Base-by-base conservation (phyloP, 2,113 vertebrate genomes). In the Calidris pugnax region DNA sequence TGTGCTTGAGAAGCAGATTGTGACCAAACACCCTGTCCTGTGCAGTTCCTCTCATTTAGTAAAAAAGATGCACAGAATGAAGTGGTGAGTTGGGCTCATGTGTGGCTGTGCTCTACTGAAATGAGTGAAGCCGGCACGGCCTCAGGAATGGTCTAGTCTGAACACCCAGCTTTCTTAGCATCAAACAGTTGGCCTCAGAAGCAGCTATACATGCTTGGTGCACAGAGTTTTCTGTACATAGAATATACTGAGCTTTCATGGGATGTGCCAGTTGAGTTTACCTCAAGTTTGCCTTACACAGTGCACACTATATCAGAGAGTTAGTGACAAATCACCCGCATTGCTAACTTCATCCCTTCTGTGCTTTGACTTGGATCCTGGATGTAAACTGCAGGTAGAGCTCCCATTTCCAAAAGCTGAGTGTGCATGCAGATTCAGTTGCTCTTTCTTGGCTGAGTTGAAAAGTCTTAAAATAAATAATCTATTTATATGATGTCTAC, bases 151-250 rank as follows among this genome's bases (percentile, higher is more conserved):
- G 28, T 48, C 57, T 64, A 27, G 27, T 24, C 72, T 14, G 75
- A 27, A 4, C 0, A 0, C 28, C 28, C 26, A 64, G 57, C 39
- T 64, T 43, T 32, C 72, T 53, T 12, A 33, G 26, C 2, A 1
- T 45, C 0, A 0, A 63, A 9, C 27, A 63, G 19, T n/a, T 28
- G n/a, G 4, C 37, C 47, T 76, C 62, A 19, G 9, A 51, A 57
- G 48, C 32, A 14, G n/a, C 41, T 48, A 48, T 4, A 1, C 1
- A 27, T 4, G 8, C 26, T 51, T 56, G 1, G 0, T 23, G 60
- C 32, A 16, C 32, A 5, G 35, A 64, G 22, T 22, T 35, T 21
- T 4, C 55, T 5, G 50, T 37, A 43, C 6, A 1, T 11, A 41
- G 37, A 22, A 53, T 7, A 7, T 43, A 2, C 2, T 9, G 12